A percentile compares a stretch with the other conserved stretches of the same genome.
phyloP scores from a whole-genome alignment of 2,113 vertebrate genomes.

The Sardina pilchardus region DNA sequence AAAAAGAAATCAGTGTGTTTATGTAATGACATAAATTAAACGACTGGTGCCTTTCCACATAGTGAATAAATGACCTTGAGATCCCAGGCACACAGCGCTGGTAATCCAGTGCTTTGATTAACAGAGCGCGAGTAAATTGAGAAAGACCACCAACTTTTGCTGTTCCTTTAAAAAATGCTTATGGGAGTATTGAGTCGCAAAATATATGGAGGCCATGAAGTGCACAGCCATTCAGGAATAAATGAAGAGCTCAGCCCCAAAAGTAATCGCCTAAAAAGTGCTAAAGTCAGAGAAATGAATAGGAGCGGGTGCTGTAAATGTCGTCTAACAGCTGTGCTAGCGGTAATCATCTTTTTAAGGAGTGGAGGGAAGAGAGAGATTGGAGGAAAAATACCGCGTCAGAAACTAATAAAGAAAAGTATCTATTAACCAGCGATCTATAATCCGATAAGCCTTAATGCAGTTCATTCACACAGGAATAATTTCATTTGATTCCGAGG shows the following conservation, averaged over 20 bases:
- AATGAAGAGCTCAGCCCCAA: background rate
- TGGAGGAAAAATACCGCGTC: conserved; percentile 2
- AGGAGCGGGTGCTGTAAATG: background rate
- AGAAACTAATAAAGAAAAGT: conserved; percentile 43
- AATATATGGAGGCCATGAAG: background rate
- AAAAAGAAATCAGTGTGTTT: no score
- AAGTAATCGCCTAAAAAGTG: background rate
- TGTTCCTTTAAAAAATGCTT: background rate
- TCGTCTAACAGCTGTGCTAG: background rate
- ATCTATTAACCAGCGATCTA: conserved; percentile 64
- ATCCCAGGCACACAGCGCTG: no score
- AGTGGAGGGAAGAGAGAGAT: conserved; percentile 24
- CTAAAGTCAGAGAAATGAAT: conserved; percentile 11
- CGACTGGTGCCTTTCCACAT: no score
- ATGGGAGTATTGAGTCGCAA: background rate
- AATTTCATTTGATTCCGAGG: conserved; percentile 28
- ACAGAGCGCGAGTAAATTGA: background rate
- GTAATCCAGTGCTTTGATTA: background rate
- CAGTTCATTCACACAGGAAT: conserved; percentile 37
- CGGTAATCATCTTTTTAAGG: conserved; percentile 16
- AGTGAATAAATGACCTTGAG: no score
- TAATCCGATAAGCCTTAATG: conserved; percentile 68
- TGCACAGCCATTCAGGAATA: background rate
- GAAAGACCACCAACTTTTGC: background rate
- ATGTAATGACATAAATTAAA: background rate